Evolutionary conservation across 2,113 vertebrate genomes (phyloP).

Genomic region (Pandion haliaetus): DNA sequence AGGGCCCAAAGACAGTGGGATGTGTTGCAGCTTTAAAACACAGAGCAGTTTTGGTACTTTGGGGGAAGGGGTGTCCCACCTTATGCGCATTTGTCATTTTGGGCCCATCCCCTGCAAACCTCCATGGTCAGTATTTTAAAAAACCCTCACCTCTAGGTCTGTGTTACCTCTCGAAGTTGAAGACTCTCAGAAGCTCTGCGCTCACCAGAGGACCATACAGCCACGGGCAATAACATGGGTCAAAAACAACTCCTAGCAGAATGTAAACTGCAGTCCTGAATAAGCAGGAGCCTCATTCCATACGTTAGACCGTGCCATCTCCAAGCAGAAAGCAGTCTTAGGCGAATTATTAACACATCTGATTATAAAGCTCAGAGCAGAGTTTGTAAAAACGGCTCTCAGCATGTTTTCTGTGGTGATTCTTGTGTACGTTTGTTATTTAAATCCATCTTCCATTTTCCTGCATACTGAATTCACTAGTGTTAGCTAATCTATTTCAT

Average conservation of each 20-base stretch:
- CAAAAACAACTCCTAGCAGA: background rate
- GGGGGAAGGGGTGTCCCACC: background rate
- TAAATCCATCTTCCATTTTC: background rate
- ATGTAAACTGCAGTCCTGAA: fast-evolving
- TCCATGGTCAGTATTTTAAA: background rate
- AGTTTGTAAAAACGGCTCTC: background rate
- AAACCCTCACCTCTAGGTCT: background rate
- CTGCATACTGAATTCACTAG: background rate
- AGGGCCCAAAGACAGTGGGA: too few species aligned
- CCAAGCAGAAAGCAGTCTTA: background rate
- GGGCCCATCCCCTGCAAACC: background rate
- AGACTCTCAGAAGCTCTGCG: too few species aligned
- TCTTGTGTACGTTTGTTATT: background rate
- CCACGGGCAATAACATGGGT: fast-evolving
- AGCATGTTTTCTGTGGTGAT: background rate
- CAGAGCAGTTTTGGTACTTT: background rate
- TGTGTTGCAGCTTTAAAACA: background rate
- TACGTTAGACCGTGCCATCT: background rate
- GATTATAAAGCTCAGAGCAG: background rate
- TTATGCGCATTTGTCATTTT: background rate
- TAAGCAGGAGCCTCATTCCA: background rate
- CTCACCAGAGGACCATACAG: too few species aligned
- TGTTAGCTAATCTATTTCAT: background rate
- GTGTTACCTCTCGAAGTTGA: background rate
- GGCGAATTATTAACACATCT: background rate